These are phyloP conservation scores for Lerema accius DNA, from an alignment of 1,140 invertebrate genomes.

Conservation along the genomic window DNA sequence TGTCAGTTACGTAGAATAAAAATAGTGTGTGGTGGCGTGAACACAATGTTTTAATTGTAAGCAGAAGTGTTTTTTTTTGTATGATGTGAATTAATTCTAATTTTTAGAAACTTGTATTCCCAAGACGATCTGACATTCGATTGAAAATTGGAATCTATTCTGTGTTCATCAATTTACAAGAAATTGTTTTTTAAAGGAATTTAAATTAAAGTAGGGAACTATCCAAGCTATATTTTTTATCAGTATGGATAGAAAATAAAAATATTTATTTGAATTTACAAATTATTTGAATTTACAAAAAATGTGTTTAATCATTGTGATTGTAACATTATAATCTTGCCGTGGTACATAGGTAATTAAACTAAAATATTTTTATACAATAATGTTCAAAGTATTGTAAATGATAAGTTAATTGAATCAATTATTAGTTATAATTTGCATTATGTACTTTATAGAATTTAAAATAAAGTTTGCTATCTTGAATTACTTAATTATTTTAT, in stretches of 20 bases:
- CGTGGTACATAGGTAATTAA: background rate
- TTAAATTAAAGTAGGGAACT: background rate
- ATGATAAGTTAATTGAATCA: slow-evolving; percentile 44
- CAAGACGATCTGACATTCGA: slow-evolving; percentile 11
- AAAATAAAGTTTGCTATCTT: slow-evolving; percentile 43
- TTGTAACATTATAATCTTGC: background rate
- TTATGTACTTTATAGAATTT: slow-evolving; percentile 33
- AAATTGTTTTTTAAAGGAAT: background rate
- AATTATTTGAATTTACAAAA: no score
- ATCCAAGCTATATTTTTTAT: no score
- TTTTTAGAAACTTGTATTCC: background rate
- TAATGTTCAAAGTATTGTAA: slow-evolving; percentile 54
- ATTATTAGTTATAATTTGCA: slow-evolving; percentile 45
- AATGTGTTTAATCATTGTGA: background rate
- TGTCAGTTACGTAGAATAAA: background rate
- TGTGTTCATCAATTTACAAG: background rate
- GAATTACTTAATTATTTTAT: slow-evolving; percentile 23
- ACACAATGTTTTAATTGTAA: slow-evolving; percentile 7
- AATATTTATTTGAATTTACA: no score
- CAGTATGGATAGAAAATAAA: no score
- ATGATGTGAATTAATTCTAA: background rate
- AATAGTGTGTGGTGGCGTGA: background rate
- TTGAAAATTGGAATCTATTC: background rate
- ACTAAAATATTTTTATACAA: background rate
- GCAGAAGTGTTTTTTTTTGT: background rate